These are phyloP conservation scores for Dascillus cervinus DNA, from an alignment of 2,888 invertebrate genomes.

Conservation along the genomic window DNA sequence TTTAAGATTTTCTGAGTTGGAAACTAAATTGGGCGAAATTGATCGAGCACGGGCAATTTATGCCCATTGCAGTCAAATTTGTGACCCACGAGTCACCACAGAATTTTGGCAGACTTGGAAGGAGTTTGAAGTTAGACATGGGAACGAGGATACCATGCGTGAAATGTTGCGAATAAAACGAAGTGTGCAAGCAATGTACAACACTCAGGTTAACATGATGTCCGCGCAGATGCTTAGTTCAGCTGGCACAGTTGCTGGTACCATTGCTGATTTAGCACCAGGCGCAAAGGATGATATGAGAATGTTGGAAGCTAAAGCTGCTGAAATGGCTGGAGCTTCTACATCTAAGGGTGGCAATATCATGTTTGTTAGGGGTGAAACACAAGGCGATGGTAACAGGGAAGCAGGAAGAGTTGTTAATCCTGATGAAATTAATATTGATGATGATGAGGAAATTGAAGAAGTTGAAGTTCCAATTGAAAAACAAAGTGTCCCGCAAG, in stretches of 20 bases:
- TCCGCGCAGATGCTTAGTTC: slow-evolving; percentile 92
- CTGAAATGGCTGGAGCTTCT: slow-evolving; percentile 54
- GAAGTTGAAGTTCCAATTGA: slow-evolving; percentile 61
- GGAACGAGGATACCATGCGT: slow-evolving; percentile 98
- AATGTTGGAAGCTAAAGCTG: slow-evolving; percentile 76
- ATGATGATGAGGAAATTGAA: slow-evolving; percentile 59
- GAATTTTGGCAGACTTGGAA: slow-evolving; percentile 99
- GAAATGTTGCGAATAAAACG: slow-evolving; percentile 98
- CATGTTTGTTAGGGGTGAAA: slow-evolving; percentile 82
- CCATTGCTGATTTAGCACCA: slow-evolving; percentile 64
- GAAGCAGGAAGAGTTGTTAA: slow-evolving; percentile 64
- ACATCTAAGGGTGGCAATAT: slow-evolving; percentile 50
- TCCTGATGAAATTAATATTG: slow-evolving; percentile 84
- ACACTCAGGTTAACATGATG: slow-evolving; percentile 99
- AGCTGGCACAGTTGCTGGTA: slow-evolving; percentile 56
- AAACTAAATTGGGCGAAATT: slow-evolving; percentile 96
- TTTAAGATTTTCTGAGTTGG: slow-evolving; percentile 93
- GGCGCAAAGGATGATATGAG: slow-evolving; percentile 83
- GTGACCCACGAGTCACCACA: slow-evolving; percentile 92
- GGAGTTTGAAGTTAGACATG: slow-evolving; percentile 97
- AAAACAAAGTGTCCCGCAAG: slow-evolving; percentile 77
- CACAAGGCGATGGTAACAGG: slow-evolving; percentile 60
- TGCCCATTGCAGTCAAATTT: slow-evolving; percentile 97
- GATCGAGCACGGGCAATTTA: slow-evolving; percentile 96
- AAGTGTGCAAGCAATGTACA: slow-evolving; percentile 95